Percentiles rank a stretch among this genome's conserved stretches.
phyloP scores from a whole-genome alignment of 2,797 vertebrate species.

The Artibeus lituratus region DNA sequence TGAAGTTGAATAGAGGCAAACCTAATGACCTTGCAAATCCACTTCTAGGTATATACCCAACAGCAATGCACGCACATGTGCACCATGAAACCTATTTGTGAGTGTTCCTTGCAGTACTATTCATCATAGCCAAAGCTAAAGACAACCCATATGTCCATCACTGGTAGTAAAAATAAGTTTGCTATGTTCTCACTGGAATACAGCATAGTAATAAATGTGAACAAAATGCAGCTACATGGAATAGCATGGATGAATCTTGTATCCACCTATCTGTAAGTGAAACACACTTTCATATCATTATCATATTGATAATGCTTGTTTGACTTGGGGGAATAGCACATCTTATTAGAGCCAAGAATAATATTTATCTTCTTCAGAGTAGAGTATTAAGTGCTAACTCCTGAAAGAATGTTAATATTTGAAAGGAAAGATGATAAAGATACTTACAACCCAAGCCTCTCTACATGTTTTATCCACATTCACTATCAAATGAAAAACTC shows the following conservation, averaged over 20 bases:
- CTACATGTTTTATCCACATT: not conserved
- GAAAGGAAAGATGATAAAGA: not conserved
- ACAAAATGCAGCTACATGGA: not conserved
- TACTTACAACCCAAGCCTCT: not conserved
- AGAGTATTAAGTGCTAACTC: not conserved
- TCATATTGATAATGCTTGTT: not conserved
- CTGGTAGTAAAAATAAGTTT: not conserved
- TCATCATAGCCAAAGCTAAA: not conserved
- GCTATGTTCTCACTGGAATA: not conserved
- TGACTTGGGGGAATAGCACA: not conserved
- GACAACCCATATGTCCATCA: not conserved
- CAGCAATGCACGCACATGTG: not conserved
- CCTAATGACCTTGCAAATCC: not conserved
- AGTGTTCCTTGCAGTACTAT: not conserved
- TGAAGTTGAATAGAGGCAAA: not conserved
- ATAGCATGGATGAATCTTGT: not conserved
- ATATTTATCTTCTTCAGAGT: not conserved
- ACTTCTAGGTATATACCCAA: not conserved
- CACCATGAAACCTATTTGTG: not conserved
- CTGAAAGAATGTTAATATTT: not conserved
- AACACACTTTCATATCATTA: not conserved
- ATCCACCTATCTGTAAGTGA: not conserved
- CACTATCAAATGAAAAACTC: not conserved
- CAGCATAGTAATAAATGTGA: not conserved
- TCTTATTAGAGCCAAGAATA: not conserved